These are phyloP conservation scores for Monochamus alternatus DNA, from an alignment of 2,888 invertebrate genomes.

Conservation along the genomic window DNA sequence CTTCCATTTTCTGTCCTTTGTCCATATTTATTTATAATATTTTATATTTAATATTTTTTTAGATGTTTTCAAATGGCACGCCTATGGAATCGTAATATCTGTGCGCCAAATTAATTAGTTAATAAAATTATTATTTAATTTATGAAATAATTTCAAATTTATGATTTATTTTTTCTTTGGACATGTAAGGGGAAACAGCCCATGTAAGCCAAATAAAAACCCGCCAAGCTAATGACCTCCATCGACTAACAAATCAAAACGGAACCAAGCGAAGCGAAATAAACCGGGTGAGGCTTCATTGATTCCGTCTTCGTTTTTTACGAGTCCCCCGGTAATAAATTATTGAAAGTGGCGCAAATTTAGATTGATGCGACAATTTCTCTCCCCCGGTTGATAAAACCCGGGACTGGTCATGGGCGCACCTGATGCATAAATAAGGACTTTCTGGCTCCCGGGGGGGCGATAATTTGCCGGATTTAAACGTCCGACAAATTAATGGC, in stretches of 20 bases:
- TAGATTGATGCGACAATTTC: constrained; percentile 53
- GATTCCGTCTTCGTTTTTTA: constrained; percentile 27
- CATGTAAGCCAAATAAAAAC: background rate
- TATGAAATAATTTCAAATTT: too few species aligned
- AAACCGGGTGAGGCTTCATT: constrained; percentile 27
- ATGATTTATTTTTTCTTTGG: too few species aligned
- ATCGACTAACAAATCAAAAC: background rate
- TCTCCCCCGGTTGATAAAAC: constrained; percentile 39
- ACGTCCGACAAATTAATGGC: constrained; percentile 1
- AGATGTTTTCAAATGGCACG: too few species aligned
- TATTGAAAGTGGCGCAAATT: constrained; percentile 54
- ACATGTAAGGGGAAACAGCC: too few species aligned
- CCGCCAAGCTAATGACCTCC: background rate
- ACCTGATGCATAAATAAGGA: background rate
- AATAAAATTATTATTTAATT: too few species aligned
- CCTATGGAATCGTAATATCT: too few species aligned
- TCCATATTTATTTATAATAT: too few species aligned
- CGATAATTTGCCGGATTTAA: background rate
- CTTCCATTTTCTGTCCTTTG: too few species aligned
- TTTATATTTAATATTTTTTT: too few species aligned
- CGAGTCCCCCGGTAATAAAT: constrained; percentile 19
- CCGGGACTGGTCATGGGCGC: constrained; percentile 10
- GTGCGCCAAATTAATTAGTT: too few species aligned
- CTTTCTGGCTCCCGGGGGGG: background rate
- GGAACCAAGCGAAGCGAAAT: background rate